phyloP scores from a whole-genome alignment of 2,797 vertebrate species.

The Remorina albescens region DNA sequence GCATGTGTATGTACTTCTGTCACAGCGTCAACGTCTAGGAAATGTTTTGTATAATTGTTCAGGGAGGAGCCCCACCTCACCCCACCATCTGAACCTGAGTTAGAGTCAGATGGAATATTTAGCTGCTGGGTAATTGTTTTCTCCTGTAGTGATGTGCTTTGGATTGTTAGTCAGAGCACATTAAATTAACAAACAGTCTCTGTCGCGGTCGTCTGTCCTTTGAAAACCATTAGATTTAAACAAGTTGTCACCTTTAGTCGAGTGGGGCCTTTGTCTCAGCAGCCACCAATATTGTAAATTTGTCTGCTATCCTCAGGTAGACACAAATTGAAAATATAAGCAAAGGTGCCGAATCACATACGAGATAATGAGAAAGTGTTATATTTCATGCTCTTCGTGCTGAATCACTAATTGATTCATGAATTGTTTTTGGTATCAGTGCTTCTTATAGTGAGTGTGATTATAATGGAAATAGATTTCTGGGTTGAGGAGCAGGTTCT shows the following conservation, averaged over 20 bases:
- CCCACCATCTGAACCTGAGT: slow-evolving; percentile 31
- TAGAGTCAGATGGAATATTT: slow-evolving; percentile 20
- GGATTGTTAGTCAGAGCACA: slow-evolving; percentile 31
- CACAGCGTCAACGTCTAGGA: not conserved
- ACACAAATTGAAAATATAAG: slow-evolving; percentile 61
- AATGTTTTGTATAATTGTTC: slow-evolving; percentile 26
- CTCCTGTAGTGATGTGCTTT: slow-evolving; percentile 27
- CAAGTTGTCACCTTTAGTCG: slow-evolving; percentile 57
- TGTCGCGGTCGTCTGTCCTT: slow-evolving; percentile 6
- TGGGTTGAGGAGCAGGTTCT: not conserved
- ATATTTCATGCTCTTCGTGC: slow-evolving; percentile 31
- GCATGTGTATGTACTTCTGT: not conserved
- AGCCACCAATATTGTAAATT: slow-evolving; percentile 36
- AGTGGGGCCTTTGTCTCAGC: slow-evolving; percentile 32
- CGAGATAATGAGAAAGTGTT: slow-evolving; percentile 43
- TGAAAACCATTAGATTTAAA: slow-evolving; percentile 49
- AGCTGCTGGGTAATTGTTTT: slow-evolving; percentile 53
- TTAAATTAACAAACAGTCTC: slow-evolving; percentile 42
- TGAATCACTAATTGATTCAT: slow-evolving; percentile 62
- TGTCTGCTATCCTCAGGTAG: slow-evolving; percentile 28
- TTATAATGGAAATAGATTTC: slow-evolving; percentile 39
- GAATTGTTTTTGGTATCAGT: slow-evolving; percentile 35
- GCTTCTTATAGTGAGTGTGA: not conserved
- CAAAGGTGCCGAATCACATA: slow-evolving; percentile 38
- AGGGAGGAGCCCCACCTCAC: slow-evolving; percentile 9